These are phyloP conservation scores for Danaus chrysippus DNA, from an alignment of 2,888 invertebrate species.

Conservation along the genomic window DNA sequence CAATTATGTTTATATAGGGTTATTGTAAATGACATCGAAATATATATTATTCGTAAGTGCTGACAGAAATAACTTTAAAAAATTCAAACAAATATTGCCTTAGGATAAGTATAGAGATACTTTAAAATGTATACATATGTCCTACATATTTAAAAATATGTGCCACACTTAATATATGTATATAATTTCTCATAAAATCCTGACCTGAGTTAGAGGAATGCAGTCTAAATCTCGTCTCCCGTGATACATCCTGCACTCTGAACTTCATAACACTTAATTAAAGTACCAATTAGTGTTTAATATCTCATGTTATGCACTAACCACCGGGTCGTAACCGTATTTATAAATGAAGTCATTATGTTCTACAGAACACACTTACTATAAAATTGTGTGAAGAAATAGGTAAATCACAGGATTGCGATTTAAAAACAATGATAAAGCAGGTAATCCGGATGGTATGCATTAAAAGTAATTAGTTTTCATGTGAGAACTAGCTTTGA, in stretches of 20 bases:
- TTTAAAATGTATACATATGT: too few species aligned
- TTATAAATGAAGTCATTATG: background rate
- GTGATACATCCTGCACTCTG: constrained; percentile 41
- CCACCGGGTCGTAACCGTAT: background rate
- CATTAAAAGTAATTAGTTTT: background rate
- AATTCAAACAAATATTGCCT: too few species aligned
- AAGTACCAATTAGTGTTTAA: constrained; percentile 34
- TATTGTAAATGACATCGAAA: too few species aligned
- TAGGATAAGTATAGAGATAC: too few species aligned
- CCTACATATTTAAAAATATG: too few species aligned
- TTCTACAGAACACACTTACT: too few species aligned
- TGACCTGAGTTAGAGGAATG: constrained; percentile 65
- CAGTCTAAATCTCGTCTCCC: constrained; percentile 50
- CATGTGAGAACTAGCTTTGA: background rate
- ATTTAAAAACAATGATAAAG: background rate
- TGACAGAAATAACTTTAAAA: too few species aligned
- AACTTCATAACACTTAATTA: constrained; percentile 37
- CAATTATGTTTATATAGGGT: too few species aligned
- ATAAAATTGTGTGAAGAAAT: too few species aligned
- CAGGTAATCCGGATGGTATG: background rate
- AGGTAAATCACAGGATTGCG: too few species aligned
- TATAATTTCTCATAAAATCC: constrained; percentile 17
- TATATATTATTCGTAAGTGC: too few species aligned
- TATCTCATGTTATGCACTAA: constrained; percentile 41
- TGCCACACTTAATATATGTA: too few species aligned